These are phyloP conservation scores for Electrona antarctica DNA, from an alignment of 2,113 vertebrate genomes.

Conservation along the genomic window DNA sequence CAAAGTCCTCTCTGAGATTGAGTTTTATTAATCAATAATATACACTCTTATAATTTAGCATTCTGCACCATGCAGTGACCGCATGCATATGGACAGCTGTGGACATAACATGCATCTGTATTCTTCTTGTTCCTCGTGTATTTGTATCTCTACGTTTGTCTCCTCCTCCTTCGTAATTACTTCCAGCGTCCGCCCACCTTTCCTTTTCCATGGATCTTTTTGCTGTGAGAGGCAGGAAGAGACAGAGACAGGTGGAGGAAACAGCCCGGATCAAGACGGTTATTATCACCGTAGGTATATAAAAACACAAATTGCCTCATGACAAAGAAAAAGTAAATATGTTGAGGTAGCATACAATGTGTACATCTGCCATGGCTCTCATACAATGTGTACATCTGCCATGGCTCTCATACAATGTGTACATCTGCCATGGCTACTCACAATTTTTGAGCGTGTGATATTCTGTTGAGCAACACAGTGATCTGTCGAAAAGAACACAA, in stretches of 20 bases:
- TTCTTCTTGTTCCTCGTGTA: background rate
- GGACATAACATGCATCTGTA: background rate
- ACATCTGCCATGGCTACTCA: constrained; percentile 66
- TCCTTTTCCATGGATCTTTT: constrained; percentile 80
- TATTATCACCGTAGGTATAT: no score
- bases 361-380: background rate
- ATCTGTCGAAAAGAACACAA: constrained; percentile 63
- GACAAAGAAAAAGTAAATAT: background rate
- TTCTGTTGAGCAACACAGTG: constrained; percentile 80
- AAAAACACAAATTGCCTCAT: no score
- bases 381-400: no score
- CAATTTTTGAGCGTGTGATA: constrained; percentile 84
- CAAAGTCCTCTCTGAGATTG: no score
- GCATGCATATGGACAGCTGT: background rate
- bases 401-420: no score
- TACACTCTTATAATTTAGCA: no score
- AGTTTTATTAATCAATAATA: no score
- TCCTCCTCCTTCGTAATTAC: constrained; percentile 35
- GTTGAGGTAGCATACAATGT: background rate
- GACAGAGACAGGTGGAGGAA: background rate
- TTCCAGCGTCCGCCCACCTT: constrained; percentile 83
- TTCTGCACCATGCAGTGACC: background rate
- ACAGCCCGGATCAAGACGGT: no score
- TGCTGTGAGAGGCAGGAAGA: constrained; percentile 55
- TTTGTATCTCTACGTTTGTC: background rate